These are phyloP conservation scores for Pachypanchax playfairii DNA, from an alignment of 2,113 vertebrate genomes.

Conservation along the genomic window DNA sequence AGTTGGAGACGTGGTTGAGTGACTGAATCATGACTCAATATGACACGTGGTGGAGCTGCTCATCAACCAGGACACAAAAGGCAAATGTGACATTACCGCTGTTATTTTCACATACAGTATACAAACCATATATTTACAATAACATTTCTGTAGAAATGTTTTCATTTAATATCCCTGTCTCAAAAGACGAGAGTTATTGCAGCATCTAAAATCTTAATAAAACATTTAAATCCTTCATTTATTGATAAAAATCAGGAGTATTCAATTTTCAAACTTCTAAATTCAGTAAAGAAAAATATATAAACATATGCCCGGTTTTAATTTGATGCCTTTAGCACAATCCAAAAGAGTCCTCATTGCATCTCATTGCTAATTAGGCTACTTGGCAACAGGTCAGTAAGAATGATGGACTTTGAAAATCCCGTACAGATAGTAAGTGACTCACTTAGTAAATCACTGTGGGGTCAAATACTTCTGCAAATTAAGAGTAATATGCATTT, in stretches of 20 bases:
- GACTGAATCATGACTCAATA: slow-evolving; percentile 52
- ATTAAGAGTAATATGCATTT: not conserved
- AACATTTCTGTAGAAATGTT: too few species aligned
- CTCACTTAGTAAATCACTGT: not conserved
- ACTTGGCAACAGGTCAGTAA: not conserved
- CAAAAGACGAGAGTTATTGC: too few species aligned
- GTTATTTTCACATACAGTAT: slow-evolving; percentile 17
- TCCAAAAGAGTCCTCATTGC: not conserved
- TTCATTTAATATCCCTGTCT: too few species aligned
- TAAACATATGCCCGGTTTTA: not conserved
- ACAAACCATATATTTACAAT: too few species aligned
- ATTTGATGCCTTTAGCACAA: not conserved
- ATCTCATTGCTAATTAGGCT: slow-evolving; percentile 7
- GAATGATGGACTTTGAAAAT: not conserved
- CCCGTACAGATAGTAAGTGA: not conserved
- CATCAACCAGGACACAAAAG: slow-evolving; percentile 11
- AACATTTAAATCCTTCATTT: not conserved
- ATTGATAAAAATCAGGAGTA: not conserved
- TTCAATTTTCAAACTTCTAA: not conserved
- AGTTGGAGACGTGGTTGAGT: slow-evolving; percentile 15
- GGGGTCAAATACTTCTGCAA: not conserved
- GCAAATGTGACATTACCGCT: slow-evolving; percentile 23
- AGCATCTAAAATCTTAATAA: not conserved
- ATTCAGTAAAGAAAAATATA: not conserved
- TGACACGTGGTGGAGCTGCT: slow-evolving; percentile 31